Conservation (phyloP, 2,113 vertebrate species). For the Grammomys surdaster region DNA sequence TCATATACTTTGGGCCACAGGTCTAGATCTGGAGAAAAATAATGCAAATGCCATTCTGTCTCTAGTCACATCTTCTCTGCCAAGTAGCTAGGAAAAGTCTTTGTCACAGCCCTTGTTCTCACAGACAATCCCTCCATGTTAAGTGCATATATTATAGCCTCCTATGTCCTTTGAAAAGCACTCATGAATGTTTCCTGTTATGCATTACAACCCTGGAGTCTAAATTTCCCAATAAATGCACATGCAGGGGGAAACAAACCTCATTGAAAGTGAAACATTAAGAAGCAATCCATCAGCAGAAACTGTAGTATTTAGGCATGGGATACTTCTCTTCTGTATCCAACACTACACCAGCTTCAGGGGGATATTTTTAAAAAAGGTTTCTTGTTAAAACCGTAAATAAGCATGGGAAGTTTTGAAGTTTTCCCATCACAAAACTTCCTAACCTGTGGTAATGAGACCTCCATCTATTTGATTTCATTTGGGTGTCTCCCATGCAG, state of each 20-base stretch:
- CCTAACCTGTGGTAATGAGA: constrained; percentile 27
- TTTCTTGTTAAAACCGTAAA: constrained; percentile 47
- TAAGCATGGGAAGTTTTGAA: constrained; percentile 45
- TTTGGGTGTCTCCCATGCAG: background rate
- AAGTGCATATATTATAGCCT: background rate
- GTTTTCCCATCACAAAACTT: constrained; percentile 20
- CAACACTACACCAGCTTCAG: background rate
- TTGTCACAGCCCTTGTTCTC: background rate
- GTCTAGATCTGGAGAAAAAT: constrained; percentile 15
- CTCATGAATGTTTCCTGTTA: background rate
- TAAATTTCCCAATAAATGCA: background rate
- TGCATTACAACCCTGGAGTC: background rate
- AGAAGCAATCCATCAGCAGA: background rate
- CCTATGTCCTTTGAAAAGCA: background rate
- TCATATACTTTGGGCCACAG: background rate
- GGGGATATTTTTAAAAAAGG: background rate
- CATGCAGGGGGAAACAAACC: background rate
- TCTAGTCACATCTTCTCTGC: background rate
- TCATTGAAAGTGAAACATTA: constrained; percentile 27
- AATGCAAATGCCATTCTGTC: background rate
- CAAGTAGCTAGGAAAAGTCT: background rate
- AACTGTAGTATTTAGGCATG: background rate
- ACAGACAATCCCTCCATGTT: background rate
- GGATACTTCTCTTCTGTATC: background rate
- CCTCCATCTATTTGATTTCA: constrained; percentile 18